Evolutionary conservation across 64 coral and sea anemone genomes (phyloP).

Genomic region (Acropora tenuis): DNA sequence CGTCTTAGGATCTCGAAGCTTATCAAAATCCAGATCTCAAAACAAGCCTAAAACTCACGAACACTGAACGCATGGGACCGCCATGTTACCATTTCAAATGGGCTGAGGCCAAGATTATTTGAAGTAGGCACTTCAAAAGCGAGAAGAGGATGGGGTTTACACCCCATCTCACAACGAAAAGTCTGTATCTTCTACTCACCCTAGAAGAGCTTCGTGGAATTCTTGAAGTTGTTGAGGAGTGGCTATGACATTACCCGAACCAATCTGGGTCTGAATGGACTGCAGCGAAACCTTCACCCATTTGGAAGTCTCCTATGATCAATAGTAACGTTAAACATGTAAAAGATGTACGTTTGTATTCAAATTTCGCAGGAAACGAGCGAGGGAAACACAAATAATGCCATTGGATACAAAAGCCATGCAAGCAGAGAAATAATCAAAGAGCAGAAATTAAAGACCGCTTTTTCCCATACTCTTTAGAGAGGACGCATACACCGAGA

Average conservation of each 20-base stretch:
- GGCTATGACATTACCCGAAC: slow-evolving; percentile 82
- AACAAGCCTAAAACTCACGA: too few species aligned
- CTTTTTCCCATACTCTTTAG: too few species aligned
- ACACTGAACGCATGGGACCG: too few species aligned
- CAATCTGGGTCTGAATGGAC: slow-evolving; percentile 74
- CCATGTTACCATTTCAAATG: too few species aligned
- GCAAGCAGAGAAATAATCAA: background rate
- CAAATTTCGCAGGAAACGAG: background rate
- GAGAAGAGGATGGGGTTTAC: too few species aligned
- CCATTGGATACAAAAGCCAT: background rate
- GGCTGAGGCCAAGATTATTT: too few species aligned
- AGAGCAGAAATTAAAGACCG: too few species aligned
- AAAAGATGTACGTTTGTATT: background rate
- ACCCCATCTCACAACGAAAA: too few species aligned
- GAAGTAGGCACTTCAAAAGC: too few species aligned
- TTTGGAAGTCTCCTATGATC: slow-evolving; percentile 74
- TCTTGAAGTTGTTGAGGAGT: slow-evolving; percentile 88
- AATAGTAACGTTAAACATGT: background rate
- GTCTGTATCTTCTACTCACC: slow-evolving; percentile 54
- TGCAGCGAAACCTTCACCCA: slow-evolving; percentile 70
- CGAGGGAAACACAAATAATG: background rate
- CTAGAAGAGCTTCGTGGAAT: slow-evolving; percentile 81
- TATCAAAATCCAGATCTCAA: too few species aligned
- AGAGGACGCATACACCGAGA: too few species aligned
- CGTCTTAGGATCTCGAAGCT: too few species aligned